phyloP scores from a whole-genome alignment of 64 coral and sea anemone genomes.

The Actinia equina region DNA sequence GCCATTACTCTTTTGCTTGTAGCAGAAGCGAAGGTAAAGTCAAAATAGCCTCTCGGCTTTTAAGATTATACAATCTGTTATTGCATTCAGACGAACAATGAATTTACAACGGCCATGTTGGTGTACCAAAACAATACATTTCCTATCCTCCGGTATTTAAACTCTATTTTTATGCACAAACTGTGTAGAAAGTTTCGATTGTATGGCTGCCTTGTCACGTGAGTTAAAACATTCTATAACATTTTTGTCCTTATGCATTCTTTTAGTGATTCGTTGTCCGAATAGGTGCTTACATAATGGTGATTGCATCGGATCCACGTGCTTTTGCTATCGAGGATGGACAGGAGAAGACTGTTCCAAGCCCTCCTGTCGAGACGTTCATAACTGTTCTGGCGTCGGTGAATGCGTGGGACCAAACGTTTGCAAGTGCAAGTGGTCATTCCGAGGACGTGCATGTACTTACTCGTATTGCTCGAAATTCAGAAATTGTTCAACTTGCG shows the following conservation, averaged over 20 bases:
- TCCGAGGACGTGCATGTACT: conserved; percentile 58
- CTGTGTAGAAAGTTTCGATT: too few species aligned
- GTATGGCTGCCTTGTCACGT: too few species aligned
- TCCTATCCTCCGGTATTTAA: too few species aligned
- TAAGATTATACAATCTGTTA: too few species aligned
- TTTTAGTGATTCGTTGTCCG: conserved; percentile 59
- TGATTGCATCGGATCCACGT: conserved; percentile 66
- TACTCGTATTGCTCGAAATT: conserved; percentile 55
- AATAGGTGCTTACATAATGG: conserved; percentile 77
- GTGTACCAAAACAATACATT: too few species aligned
- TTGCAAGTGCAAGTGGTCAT: conserved; percentile 49
- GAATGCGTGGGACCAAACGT: conserved; percentile 69
- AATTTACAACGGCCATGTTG: too few species aligned
- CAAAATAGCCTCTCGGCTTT: neutral
- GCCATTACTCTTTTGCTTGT: conserved; percentile 44
- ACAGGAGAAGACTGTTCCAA: conserved; percentile 62
- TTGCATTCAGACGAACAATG: too few species aligned
- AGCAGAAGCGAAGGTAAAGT: conserved; percentile 38
- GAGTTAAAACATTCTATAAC: too few species aligned
- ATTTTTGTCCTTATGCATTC: neutral
- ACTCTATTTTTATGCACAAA: too few species aligned
- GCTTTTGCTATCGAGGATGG: conserved; percentile 76
- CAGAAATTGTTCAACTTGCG: conserved; percentile 35
- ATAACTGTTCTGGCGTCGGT: conserved; percentile 63
- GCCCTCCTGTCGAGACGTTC: conserved; percentile 48